These are phyloP conservation scores for Scalopus aquaticus DNA, from an alignment of 2,113 vertebrate species.

Conservation along the genomic window DNA sequence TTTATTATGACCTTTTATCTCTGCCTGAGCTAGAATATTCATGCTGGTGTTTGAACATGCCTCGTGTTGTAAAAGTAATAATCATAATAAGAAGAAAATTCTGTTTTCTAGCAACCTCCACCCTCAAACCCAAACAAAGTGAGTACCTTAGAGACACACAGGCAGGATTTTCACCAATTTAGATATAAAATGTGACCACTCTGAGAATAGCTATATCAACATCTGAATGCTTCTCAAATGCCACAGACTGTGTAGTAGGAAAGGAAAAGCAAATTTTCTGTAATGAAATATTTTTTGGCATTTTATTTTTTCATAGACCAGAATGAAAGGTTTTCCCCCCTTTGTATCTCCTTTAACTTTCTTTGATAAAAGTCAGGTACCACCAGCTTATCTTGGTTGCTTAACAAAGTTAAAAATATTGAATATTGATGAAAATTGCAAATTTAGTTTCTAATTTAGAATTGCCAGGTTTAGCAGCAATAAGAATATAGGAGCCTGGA, in stretches of 20 bases:
- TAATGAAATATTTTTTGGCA: neutral
- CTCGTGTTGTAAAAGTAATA: conserved; percentile 74
- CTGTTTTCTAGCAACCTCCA: conserved; percentile 73
- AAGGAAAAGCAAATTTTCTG: neutral
- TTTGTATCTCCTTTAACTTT: neutral
- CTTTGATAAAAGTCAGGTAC: neutral
- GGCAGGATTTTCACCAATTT: conserved; percentile 77
- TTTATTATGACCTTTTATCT: conserved; percentile 83
- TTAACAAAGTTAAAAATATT: neutral
- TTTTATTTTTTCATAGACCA: conserved; percentile 47
- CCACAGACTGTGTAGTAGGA: neutral
- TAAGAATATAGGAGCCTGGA: neutral
- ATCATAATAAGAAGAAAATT: conserved; percentile 63
- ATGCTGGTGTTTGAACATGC: conserved; percentile 80
- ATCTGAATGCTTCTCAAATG: conserved; percentile 70
- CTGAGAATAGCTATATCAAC: conserved; percentile 74
- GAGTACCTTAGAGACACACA: conserved; percentile 66
- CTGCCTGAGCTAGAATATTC: conserved; percentile 82
- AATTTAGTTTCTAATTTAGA: neutral
- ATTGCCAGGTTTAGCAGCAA: neutral
- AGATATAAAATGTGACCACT: conserved; percentile 81
- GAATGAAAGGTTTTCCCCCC: neutral
- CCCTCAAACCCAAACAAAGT: conserved; percentile 56
- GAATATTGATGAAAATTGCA: neutral
- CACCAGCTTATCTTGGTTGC: neutral